These are phyloP conservation scores for Rhyzopertha dominica DNA, from an alignment of 1,140 invertebrate genomes.

Conservation along the genomic window DNA sequence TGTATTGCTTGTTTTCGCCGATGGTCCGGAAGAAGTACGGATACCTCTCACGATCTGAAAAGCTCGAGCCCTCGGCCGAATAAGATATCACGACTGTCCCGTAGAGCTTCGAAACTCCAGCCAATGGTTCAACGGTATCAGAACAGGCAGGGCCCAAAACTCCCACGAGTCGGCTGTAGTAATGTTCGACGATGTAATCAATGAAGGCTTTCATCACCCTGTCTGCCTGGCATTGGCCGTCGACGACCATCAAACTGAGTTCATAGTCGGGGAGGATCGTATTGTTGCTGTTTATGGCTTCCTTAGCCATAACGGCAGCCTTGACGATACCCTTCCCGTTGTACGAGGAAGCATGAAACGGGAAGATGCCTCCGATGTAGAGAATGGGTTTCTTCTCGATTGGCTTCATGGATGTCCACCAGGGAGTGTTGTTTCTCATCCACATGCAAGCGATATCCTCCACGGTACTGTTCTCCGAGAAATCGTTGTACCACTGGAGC, in stretches of 20 bases:
- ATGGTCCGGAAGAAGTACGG: constrained; percentile 82
- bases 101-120: constrained; percentile 74
- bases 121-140: constrained; percentile 77
- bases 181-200: constrained; percentile 57
- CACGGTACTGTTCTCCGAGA: constrained; percentile 28
- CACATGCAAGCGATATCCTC: constrained; percentile 64
- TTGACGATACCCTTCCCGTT: constrained; percentile 57
- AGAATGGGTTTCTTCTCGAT: constrained; percentile 47
- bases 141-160: constrained; percentile 81
- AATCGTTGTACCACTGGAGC: constrained; percentile 46
- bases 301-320: constrained; percentile 61
- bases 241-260: constrained; percentile 54
- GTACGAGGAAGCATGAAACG: constrained; percentile 52
- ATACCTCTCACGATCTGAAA: constrained; percentile 65
- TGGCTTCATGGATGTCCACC: constrained; percentile 39
- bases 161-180: constrained; percentile 57
- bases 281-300: constrained; percentile 60
- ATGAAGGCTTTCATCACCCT: constrained; percentile 76
- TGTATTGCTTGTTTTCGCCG: constrained; percentile 72
- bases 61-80: constrained; percentile 70
- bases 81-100: constrained; percentile 75
- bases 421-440: constrained; percentile 45
- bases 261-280: constrained; percentile 59
- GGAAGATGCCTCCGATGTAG: constrained; percentile 75
- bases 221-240: constrained; percentile 71